Evolutionary conservation across 2,797 vertebrate species (phyloP), one percentile per base, ranked within the genome.

Genomic region (Clarias laeviceps): DNA sequence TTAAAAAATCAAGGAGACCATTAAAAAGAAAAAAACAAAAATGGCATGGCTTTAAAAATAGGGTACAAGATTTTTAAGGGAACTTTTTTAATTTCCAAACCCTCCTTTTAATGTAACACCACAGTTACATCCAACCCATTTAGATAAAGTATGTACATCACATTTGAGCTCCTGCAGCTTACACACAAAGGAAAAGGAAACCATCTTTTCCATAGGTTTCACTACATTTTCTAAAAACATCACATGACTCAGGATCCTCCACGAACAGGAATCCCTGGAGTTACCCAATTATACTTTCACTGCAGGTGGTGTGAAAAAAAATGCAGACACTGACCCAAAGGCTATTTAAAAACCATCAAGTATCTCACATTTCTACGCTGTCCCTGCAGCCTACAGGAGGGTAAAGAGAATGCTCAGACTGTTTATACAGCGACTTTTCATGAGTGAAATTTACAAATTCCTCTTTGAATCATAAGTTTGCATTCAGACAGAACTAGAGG

Each of bases 261-360:
- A 77, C 54, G 82, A 82, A 78, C 79, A 73, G 56, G 59, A 85
- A 73, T 66, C 74, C 34, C 64, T 45, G 59, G 27, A 65, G 73
- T 6, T 56, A 45, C 50, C 29, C 62, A 59, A 80, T 69, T 78
- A 81, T 82, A 56, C 20, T 29, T 40, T 82, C 32, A 77, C 72
- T 76, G 85, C 62, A 77, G 80, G 62, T 66, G 54, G 29, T 45
- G 34, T 15, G 64, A 59, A 45, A 40, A 50, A 50, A n/a, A 3
- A 27, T 45, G 40, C 77, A 81, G 56, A 61, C 50, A 59, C n/a
- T 69, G 64, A 86, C 85, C 74, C 80, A 77, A n/a, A 29, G 32
- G 72, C 27, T 82, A 79, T 73, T 65, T 85, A 74, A 40, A 34
- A 82, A 50, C 45, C 61, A 59, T 80, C 27, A 18, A 32, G 45